phyloP scores from a whole-genome alignment of 2,888 invertebrate genomes.

The Zaprionus lineosus region DNA sequence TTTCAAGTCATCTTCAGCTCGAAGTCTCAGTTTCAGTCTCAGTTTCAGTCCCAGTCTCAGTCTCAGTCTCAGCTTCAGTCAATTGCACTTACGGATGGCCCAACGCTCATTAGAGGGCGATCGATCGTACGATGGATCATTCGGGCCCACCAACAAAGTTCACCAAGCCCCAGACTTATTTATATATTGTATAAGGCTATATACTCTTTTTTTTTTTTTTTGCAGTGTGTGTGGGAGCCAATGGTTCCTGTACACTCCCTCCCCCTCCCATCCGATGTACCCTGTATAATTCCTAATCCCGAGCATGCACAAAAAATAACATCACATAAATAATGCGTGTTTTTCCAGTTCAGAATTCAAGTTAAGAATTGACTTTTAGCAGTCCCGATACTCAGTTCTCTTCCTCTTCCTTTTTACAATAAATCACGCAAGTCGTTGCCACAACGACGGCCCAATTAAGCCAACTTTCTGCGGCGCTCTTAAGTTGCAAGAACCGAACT shows the following conservation, averaged over 20 bases:
- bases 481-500: constrained; percentile 10
- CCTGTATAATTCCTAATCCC: constrained; percentile 77
- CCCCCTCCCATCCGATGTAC: constrained; percentile 6
- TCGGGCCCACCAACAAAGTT: constrained; percentile 51
- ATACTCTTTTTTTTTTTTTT: neutral
- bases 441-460: constrained; percentile 67
- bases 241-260: constrained; percentile 10
- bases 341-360: constrained; percentile 38
- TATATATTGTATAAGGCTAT: too few relatives aligned
- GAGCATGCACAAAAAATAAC: constrained; percentile 65
- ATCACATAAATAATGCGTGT: constrained; percentile 69
- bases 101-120: constrained; percentile 54
- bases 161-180: neutral
- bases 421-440: constrained; percentile 60
- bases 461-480: constrained; percentile 40
- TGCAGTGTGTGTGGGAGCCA: constrained; percentile 38
- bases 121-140: constrained; percentile 1
- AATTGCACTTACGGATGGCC: constrained; percentile 69
- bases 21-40: too few relatives aligned
- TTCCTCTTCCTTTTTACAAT: constrained; percentile 58
- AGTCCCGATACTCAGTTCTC: constrained; percentile 22
- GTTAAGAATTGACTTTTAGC: too few relatives aligned
- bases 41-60: too few relatives aligned
- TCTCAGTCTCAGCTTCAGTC: constrained; percentile 25
- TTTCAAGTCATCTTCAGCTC: constrained; percentile 19